Percentiles rank a stretch among this genome's conserved stretches.
Conservation (phyloP, 1,140 invertebrate species). For the Melipona quadrifasciata region DNA sequence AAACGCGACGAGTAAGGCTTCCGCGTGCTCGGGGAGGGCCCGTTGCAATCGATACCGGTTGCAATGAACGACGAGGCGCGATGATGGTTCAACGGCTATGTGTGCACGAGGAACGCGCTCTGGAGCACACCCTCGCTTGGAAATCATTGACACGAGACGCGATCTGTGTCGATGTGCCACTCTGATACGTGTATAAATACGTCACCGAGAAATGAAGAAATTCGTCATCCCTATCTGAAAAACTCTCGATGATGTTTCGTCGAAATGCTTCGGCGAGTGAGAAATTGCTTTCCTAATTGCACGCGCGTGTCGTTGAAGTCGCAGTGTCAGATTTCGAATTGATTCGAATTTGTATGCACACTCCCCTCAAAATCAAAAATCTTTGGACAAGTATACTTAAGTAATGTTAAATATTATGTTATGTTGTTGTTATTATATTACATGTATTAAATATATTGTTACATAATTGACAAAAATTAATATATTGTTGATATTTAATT, state of each 20-base stretch:
- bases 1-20: constrained; percentile 12
- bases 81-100: not conserved
- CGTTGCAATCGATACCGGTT: constrained; percentile 30
- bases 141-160: not conserved
- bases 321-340: too few relatives aligned
- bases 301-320: too few relatives aligned
- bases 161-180: not conserved
- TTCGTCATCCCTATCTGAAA: not conserved
- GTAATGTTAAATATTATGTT: too few relatives aligned
- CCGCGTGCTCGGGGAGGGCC: not conserved
- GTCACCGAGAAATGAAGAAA: not conserved
- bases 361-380: too few relatives aligned
- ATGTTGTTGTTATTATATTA: too few relatives aligned
- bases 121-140: not conserved
- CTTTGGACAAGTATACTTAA: too few relatives aligned
- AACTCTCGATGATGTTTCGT: not conserved
- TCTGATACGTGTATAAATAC: not conserved
- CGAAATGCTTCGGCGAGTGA: not conserved
- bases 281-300: not conserved
- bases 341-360: too few relatives aligned
- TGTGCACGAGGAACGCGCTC: not conserved
- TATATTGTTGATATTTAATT: too few relatives aligned
- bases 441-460: too few relatives aligned
- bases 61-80: constrained; percentile 2
- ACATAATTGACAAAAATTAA: too few relatives aligned